Conservation (phyloP, 2,113 vertebrate genomes). For the Amia ocellicauda region DNA sequence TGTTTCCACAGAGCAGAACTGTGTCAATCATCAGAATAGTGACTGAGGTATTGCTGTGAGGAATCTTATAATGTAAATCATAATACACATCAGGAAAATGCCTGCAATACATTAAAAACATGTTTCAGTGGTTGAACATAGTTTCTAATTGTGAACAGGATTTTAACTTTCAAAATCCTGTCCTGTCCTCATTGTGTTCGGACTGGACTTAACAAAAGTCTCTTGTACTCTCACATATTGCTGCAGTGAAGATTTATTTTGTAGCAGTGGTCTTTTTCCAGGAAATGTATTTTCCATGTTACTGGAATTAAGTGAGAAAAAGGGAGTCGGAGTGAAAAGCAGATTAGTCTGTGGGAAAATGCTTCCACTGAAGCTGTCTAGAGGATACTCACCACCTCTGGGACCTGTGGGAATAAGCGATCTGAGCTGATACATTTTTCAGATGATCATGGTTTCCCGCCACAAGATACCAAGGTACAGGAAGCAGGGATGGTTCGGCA, state of each 20-base stretch:
- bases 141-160: background rate
- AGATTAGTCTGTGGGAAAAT: too few species aligned
- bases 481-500: slow-evolving; percentile 39
- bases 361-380: background rate
- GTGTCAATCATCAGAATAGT: slow-evolving; percentile 61
- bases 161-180: too few species aligned
- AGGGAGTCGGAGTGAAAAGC: too few species aligned
- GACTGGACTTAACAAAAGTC: background rate
- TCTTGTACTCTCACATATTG: background rate
- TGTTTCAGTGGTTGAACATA: too few species aligned
- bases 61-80: slow-evolving; percentile 44
- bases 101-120: too few species aligned
- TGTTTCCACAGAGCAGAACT: slow-evolving; percentile 59
- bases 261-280: too few species aligned
- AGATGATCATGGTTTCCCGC: slow-evolving; percentile 61
- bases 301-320: too few species aligned
- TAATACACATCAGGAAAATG: slow-evolving; percentile 54
- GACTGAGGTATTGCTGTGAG: slow-evolving; percentile 43
- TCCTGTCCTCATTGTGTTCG: too few species aligned
- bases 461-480: slow-evolving; percentile 53
- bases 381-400: slow-evolving; percentile 47
- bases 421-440: slow-evolving; percentile 58
- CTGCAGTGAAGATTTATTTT: too few species aligned
- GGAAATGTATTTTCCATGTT: too few species aligned
- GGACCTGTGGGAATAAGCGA: slow-evolving; percentile 52